phyloP scores from a whole-genome alignment of 2,797 vertebrate species.

The Urophycis tenuis region DNA sequence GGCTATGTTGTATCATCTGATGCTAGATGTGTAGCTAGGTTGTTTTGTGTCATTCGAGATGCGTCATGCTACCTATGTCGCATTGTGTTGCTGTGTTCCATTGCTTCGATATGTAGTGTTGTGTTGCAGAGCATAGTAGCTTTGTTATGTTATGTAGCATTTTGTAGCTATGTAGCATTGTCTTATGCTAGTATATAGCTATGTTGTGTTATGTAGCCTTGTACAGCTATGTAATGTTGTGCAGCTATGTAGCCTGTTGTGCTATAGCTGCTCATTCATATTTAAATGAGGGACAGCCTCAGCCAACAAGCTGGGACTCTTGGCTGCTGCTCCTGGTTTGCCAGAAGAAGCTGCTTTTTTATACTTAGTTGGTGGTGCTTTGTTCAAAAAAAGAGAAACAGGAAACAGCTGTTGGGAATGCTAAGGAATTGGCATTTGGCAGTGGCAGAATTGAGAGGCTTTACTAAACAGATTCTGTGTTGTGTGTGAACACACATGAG shows the following conservation, averaged over 20 bases:
- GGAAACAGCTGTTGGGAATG: conserved; percentile 4
- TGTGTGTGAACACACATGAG: conserved; percentile 3
- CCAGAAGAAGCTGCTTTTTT: not conserved
- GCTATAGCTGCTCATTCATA: not conserved
- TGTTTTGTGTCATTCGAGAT: too few relatives aligned
- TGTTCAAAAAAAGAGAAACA: not conserved
- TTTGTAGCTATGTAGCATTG: too few relatives aligned
- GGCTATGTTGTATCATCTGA: too few relatives aligned
- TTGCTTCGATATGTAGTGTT: too few relatives aligned
- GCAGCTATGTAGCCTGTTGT: not conserved
- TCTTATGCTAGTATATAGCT: not conserved
- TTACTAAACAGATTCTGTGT: not conserved
- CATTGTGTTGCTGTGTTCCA: not conserved
- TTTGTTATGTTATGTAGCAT: too few relatives aligned
- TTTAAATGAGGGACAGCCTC: not conserved
- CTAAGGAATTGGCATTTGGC: not conserved
- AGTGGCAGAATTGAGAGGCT: not conserved
- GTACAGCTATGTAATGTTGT: not conserved
- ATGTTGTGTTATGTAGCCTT: not conserved
- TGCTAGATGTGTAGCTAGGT: not conserved
- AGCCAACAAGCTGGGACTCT: not conserved
- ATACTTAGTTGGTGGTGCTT: not conserved
- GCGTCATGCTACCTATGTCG: not conserved
- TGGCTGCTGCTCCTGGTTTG: not conserved
- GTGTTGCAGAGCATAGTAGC: too few relatives aligned